Conservation (phyloP, 1,140 invertebrate species). For the Papilio dardanus region DNA sequence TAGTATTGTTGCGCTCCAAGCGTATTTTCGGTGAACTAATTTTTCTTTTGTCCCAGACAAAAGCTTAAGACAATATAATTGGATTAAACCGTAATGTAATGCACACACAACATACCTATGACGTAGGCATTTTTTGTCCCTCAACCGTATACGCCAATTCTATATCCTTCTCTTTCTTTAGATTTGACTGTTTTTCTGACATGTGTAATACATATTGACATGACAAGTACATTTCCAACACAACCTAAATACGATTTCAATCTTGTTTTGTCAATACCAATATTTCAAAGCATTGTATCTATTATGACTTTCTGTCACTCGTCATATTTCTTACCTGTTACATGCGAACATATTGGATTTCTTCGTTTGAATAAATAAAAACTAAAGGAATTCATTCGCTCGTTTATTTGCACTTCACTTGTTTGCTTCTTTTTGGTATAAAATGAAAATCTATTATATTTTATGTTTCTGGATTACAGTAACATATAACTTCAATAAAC, state of each 20-base stretch:
- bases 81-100: no score
- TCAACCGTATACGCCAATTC: neutral
- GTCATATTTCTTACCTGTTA: neutral
- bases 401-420: neutral
- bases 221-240: neutral
- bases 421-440: neutral
- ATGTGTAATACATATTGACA: neutral
- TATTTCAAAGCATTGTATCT: neutral
- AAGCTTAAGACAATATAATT: no score
- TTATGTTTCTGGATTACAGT: neutral
- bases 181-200: neutral
- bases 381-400: neutral
- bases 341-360: neutral
- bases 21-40: no score
- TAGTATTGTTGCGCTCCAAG: no score
- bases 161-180: neutral
- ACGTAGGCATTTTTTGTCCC: no score
- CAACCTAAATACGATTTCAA: neutral
- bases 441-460: neutral
- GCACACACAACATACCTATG: no score
- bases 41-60: no score
- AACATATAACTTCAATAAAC: no score
- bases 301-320: conserved; percentile 6
- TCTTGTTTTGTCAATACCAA: neutral
- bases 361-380: neutral